Evolutionary conservation across 2,113 vertebrate genomes (phyloP).

Genomic region (Hippoglossus stenolepis): DNA sequence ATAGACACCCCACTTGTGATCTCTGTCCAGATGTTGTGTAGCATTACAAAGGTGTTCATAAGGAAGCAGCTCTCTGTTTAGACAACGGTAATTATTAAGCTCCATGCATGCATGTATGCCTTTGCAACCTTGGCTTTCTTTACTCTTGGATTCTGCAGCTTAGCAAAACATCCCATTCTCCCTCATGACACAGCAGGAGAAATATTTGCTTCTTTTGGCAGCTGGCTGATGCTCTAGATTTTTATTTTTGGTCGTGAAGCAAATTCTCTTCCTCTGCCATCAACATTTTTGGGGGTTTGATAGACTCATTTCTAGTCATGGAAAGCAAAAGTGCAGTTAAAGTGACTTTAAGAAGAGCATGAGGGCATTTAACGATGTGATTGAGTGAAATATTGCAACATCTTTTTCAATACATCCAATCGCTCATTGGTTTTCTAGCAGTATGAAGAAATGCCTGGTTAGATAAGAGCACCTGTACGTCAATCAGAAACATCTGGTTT

Average conservation of each 20-base stretch:
- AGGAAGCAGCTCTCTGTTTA: slow-evolving; percentile 49
- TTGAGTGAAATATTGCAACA: slow-evolving; percentile 22
- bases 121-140: slow-evolving; percentile 45
- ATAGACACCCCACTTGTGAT: slow-evolving; percentile 13
- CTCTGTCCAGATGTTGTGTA: slow-evolving; percentile 51
- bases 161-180: slow-evolving; percentile 66
- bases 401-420: slow-evolving; percentile 29
- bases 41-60: slow-evolving; percentile 45
- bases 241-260: slow-evolving; percentile 55
- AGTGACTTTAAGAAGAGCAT: slow-evolving; percentile 30
- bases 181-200: slow-evolving; percentile 64
- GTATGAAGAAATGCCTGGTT: background rate
- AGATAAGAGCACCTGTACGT: slow-evolving; percentile 50
- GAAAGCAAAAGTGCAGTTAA: slow-evolving; percentile 44
- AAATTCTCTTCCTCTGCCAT: slow-evolving; percentile 56
- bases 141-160: slow-evolving; percentile 42
- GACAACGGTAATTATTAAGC: slow-evolving; percentile 50
- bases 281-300: slow-evolving; percentile 47
- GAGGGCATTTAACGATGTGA: slow-evolving; percentile 30
- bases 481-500: slow-evolving; percentile 56
- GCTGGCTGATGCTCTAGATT: slow-evolving; percentile 26
- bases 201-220: slow-evolving; percentile 72
- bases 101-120: slow-evolving; percentile 21
- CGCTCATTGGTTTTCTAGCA: slow-evolving; percentile 2
- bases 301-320: slow-evolving; percentile 39